Conservation (phyloP, 2,797 vertebrate genomes). For the Ispidina picta region DNA sequence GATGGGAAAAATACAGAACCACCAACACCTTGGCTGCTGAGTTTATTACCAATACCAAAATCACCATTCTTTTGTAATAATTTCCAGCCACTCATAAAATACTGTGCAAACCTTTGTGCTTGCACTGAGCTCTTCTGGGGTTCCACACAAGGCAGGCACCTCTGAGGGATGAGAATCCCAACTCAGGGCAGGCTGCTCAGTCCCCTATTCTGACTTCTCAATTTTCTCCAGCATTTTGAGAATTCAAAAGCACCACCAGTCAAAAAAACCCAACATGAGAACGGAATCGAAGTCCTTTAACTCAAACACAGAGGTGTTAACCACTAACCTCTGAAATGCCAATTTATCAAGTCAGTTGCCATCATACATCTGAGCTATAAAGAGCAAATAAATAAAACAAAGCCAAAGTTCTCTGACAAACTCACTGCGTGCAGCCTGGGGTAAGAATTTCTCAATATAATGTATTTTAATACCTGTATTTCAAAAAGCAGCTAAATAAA, state of each 20-base stretch:
- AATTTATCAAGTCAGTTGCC: conserved; percentile 29
- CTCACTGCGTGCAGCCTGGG: not conserved
- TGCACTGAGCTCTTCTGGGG: not conserved
- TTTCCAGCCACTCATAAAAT: not conserved
- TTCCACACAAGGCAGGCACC: not conserved
- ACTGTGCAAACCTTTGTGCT: not conserved
- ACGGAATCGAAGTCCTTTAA: conserved; percentile 66
- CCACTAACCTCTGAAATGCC: conserved; percentile 63
- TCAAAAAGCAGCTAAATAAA: not conserved
- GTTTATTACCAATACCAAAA: not conserved
- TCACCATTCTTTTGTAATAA: not conserved
- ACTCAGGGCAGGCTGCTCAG: not conserved
- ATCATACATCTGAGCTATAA: not conserved
- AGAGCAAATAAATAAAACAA: not conserved
- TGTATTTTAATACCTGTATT: not conserved
- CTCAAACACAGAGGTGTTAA: conserved; percentile 73
- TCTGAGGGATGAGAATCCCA: not conserved
- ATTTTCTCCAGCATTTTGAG: not conserved
- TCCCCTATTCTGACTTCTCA: not conserved
- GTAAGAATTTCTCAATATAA: not conserved
- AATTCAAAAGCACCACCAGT: not conserved
- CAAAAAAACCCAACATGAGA: conserved; percentile 62
- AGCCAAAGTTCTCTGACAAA: not conserved
- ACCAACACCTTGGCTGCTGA: not conserved
- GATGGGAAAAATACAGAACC: not conserved